A percentile compares a stretch with the other conserved stretches of the same genome.
Evolutionary conservation across 2,797 vertebrate species (phyloP).

Genomic region (Sebastes minor): DNA sequence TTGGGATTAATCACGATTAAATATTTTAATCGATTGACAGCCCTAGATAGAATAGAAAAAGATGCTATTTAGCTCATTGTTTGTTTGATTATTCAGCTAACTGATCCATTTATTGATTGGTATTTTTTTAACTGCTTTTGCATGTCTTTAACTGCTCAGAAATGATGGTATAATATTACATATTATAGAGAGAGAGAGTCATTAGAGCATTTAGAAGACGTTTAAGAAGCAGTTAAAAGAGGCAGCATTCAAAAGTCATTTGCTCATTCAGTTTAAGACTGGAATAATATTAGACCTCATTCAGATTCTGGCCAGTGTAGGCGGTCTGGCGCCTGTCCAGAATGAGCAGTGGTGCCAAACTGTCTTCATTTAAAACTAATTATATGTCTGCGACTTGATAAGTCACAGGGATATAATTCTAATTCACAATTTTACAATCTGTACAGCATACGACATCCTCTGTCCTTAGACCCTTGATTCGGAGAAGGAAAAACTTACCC

Average conservation of each 20-base stretch:
- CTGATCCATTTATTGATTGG: neutral
- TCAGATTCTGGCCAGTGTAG: neutral
- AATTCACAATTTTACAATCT: neutral
- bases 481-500: neutral
- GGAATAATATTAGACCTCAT: neutral
- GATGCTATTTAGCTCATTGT: neutral
- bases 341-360: slow-evolving; percentile 3
- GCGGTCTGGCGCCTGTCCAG: neutral
- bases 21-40: too few species aligned
- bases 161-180: neutral
- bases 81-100: neutral
- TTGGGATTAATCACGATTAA: too few species aligned
- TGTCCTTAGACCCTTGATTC: neutral
- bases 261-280: neutral
- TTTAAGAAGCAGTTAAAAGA: neutral
- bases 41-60: neutral
- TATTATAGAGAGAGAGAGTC: neutral
- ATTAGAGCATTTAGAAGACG: neutral
- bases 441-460: neutral
- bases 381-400: neutral
- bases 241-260: neutral
- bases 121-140: neutral
- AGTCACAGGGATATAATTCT: neutral
- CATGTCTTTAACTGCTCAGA: too few species aligned
- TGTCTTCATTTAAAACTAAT: slow-evolving; percentile 20